Base-by-base conservation (phyloP, 2,113 vertebrate species). In the Ifrita kowaldi region DNA sequence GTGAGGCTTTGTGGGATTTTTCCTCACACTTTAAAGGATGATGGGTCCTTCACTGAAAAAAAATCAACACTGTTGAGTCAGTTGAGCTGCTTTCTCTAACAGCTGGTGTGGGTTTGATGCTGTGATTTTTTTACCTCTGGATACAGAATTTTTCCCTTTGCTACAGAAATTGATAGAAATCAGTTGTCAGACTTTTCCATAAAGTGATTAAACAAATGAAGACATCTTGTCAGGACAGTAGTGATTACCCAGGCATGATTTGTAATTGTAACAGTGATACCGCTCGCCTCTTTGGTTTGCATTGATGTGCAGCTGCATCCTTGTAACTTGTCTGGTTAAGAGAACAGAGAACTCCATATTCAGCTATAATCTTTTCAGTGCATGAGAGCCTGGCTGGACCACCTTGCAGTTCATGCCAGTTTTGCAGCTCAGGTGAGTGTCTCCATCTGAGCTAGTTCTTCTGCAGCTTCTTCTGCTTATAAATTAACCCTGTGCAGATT, bases 301-400 rank as follows among this genome's bases (percentile, higher is more conserved):
- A 65, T 76, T 69, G 28, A 23, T 8, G 32, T 35, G 32, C 33
- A 41, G 28, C 41, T 73, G 17, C 19, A n/a, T 80, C 32, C 20
- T 79, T 1, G 0, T 65, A 62, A 44, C 7, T 26, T 62, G 33
- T 10, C 37, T 78, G 22, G 21, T 62, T 77, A 69, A 65, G 42
- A 59, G 63, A 68, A 71, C 32, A 41, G 39, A 68, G 42, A 44
- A 24, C 22, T 82, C 23, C 5, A 0, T n/a, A 13, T 60, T 79
- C 42, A 32, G 32, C 46, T 19, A 2, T 62, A 32, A 13, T 76
- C 41, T 55, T 44, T 33, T 46, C 47, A 26, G 30, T 39, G 19
- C 0, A 0, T 20, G 11, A 49, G 32, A 18, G 12, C n/a, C 44
- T 64, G 5, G 14, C 0, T 59, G 44, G 49, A 49, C 17, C 35